Base-by-base conservation (phyloP, 2,888 invertebrate species). In the Drosophila melanocephala region DNA sequence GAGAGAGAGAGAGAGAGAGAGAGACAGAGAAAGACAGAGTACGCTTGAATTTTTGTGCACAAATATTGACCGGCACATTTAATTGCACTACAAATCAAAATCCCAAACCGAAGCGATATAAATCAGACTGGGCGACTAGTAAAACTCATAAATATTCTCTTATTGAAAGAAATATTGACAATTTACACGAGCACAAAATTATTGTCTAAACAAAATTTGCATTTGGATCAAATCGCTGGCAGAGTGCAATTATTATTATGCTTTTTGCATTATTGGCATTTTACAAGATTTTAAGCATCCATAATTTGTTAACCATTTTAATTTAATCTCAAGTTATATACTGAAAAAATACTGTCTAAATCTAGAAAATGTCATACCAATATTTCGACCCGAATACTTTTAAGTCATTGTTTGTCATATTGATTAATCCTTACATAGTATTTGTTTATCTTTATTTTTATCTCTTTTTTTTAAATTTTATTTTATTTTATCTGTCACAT, bases 31-130 rank as follows among this genome's bases (percentile, higher is more conserved):
- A 1, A 16, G 5, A 26, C 1, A 35, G 10, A 26, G 16, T 5
- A 10, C 47, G 44, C 63, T 42, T 47, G 39, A 14, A 37, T 33
- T 66, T 35, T 50, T 35, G 39, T 51, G 37, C 33, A 51, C 59
- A 63, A 72, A 75, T 67, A 78, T 75, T 84, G 68, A 69, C 74
- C 42, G 52, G 60, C 56, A 60, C 33, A 70, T 77, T 77, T 72
- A 61, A 77, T 77, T 62, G 39, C 65, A 50, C 63, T 72, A 87
- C 76, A 84, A 84, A 87, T 84, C 84, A 87, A 82, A 84, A 72
- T 81, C 63, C 72, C 60, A 55, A 30, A 33, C 58, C 42, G 32
- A 64, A 50, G 35, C 50, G 67, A 42, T 79, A 84, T 81, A 84
- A 87, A 87, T 84, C 77, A 76, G n/a, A 47, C 33, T 22, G 47